Percentiles rank a stretch among this genome's conserved stretches.
Evolutionary conservation across 1,140 invertebrate genomes (phyloP).

Genomic region (Musca domestica): DNA sequence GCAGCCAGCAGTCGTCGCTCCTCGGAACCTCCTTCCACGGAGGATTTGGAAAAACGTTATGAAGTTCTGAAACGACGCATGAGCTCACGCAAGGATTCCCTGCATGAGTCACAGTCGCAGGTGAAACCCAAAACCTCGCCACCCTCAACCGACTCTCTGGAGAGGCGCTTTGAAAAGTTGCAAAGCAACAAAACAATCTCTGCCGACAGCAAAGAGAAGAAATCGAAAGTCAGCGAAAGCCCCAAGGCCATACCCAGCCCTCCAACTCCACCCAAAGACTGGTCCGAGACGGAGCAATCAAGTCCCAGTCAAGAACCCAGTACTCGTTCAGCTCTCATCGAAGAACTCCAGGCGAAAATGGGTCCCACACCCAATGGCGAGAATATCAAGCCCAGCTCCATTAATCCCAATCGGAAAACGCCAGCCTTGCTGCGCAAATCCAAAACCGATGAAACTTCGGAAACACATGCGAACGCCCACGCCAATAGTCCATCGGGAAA

Average conservation of each 20-base stretch:
- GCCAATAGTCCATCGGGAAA: slow-evolving; percentile 50
- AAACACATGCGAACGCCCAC: slow-evolving; percentile 50
- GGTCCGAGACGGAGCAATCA: not conserved
- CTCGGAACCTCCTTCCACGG: slow-evolving; percentile 47
- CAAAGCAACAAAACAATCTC: slow-evolving; percentile 29
- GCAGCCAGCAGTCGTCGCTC: slow-evolving; percentile 29
- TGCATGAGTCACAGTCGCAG: not conserved
- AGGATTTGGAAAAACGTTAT: slow-evolving; percentile 47
- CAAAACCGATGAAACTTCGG: slow-evolving; percentile 47
- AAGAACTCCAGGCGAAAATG: slow-evolving; percentile 46
- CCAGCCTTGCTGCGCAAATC: not conserved
- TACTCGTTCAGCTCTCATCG: slow-evolving; percentile 36
- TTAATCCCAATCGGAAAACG: slow-evolving; percentile 38
- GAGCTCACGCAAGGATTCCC: slow-evolving; percentile 37
- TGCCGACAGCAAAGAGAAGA: not conserved
- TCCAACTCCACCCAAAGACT: slow-evolving; percentile 4
- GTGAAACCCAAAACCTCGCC: slow-evolving; percentile 26
- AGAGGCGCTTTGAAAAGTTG: slow-evolving; percentile 41
- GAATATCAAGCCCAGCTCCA: slow-evolving; percentile 44
- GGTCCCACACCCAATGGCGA: slow-evolving; percentile 37
- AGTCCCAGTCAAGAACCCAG: too few relatives aligned
- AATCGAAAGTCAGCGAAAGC: not conserved
- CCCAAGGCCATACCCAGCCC: not conserved
- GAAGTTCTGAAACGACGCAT: slow-evolving; percentile 43
- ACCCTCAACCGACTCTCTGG: slow-evolving; percentile 39